phyloP scores from a whole-genome alignment of 2,888 invertebrate species.

The Hesperia comma region DNA sequence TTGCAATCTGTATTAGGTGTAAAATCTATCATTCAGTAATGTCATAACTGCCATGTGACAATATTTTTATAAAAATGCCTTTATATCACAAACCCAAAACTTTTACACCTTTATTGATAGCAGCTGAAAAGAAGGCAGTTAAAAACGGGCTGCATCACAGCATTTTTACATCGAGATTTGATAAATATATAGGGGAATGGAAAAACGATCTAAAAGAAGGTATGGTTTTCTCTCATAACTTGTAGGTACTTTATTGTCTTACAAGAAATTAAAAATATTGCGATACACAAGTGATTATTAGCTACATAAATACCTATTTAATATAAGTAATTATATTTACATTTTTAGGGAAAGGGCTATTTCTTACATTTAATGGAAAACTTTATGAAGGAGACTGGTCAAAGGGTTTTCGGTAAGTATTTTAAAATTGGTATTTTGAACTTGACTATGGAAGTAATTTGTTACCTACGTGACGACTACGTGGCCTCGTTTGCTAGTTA shows the following conservation, averaged over 20 bases:
- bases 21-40: not conserved
- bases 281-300: too few species aligned
- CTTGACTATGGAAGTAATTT: too few species aligned
- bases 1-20: not conserved
- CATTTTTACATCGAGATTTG: constrained; percentile 79
- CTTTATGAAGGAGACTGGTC: constrained; percentile 87
- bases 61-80: constrained; percentile 58
- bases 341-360: constrained; percentile 77
- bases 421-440: too few species aligned
- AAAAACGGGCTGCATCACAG: constrained; percentile 84
- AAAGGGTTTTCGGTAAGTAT: constrained; percentile 72
- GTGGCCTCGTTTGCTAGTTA: too few species aligned
- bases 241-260: too few species aligned
- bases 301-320: too few species aligned
- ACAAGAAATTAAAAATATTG: too few species aligned
- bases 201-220: constrained; percentile 78
- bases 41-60: constrained; percentile 10
- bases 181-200: constrained; percentile 86
- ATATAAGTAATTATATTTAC: too few species aligned
- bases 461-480: too few species aligned
- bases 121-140: constrained; percentile 72
- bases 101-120: constrained; percentile 61
- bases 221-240: constrained; percentile 42
- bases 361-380: constrained; percentile 71
- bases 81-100: constrained; percentile 70